phyloP scores from a whole-genome alignment of 1,140 invertebrate species.

The Drosophila neocordata region DNA sequence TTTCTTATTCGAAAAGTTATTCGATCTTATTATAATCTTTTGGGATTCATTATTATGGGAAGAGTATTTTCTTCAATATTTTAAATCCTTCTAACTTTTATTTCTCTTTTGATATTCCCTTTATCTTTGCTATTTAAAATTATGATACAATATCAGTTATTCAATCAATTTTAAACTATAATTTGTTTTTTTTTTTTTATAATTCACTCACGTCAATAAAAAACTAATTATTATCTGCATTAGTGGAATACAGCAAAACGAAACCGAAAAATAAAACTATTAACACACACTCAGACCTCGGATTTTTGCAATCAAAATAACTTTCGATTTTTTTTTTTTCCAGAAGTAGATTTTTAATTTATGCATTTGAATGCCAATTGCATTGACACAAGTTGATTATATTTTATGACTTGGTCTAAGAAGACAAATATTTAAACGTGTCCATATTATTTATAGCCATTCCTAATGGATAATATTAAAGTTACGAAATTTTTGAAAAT shows the following conservation, averaged over 20 bases:
- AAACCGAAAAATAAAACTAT: background rate
- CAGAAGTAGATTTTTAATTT: slow-evolving; percentile 53
- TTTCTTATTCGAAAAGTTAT: too few relatives aligned
- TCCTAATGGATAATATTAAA: slow-evolving; percentile 45
- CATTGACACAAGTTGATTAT: slow-evolving; percentile 23
- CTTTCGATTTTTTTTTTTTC: slow-evolving; percentile 43
- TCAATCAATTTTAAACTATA: background rate
- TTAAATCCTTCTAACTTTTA: too few relatives aligned
- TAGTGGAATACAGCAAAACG: background rate
- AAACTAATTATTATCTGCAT: slow-evolving; percentile 9
- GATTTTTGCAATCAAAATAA: slow-evolving; percentile 14
- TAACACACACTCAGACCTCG: slow-evolving; percentile 8
- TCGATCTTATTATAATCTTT: too few relatives aligned
- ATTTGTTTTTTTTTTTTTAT: too few relatives aligned
- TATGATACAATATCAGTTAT: slow-evolving; percentile 3
- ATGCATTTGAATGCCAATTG: slow-evolving; percentile 73
- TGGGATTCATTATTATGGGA: too few relatives aligned
- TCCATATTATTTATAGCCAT: slow-evolving; percentile 43
- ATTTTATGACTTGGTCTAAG: slow-evolving; percentile 27
- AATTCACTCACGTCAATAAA: slow-evolving; percentile 7
- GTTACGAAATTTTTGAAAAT: slow-evolving; percentile 34
- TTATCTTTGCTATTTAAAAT: background rate
- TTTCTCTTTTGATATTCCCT: too few relatives aligned
- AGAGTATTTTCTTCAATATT: too few relatives aligned
- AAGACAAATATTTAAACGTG: slow-evolving; percentile 2